Percentiles rank a stretch among this genome's conserved stretches.
Evolutionary conservation across 1,140 invertebrate genomes (phyloP).

Genomic region (Sinella curviseta): DNA sequence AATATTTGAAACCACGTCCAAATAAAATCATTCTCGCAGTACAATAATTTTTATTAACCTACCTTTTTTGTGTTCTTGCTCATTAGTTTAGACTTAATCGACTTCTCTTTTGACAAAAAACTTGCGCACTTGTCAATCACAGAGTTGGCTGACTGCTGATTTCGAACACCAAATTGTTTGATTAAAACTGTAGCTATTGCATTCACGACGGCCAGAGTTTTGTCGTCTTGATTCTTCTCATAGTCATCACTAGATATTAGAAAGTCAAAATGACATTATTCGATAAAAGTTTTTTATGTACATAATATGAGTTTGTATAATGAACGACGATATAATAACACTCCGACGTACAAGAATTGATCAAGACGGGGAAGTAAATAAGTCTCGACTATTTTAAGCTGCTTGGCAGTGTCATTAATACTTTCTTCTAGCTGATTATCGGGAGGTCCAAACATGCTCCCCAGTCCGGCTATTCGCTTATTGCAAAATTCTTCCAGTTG

Average conservation of each 20-base stretch:
- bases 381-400: slow-evolving; percentile 73
- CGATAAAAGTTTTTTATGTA: neutral
- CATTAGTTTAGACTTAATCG: slow-evolving; percentile 68
- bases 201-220: slow-evolving; percentile 70
- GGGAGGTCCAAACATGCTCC: slow-evolving; percentile 83
- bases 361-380: slow-evolving; percentile 73
- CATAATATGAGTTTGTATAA: neutral
- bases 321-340: slow-evolving; percentile 15
- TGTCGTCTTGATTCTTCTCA: slow-evolving; percentile 70
- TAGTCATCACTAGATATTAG: slow-evolving; percentile 65
- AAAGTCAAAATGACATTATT: slow-evolving; percentile 29
- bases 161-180: slow-evolving; percentile 69
- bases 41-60: neutral
- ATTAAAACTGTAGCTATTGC: slow-evolving; percentile 76
- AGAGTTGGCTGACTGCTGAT: slow-evolving; percentile 55
- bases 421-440: slow-evolving; percentile 77
- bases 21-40: too few relatives aligned
- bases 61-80: slow-evolving; percentile 28
- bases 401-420: slow-evolving; percentile 76
- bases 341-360: slow-evolving; percentile 64
- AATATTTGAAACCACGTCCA: too few relatives aligned
- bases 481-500: slow-evolving; percentile 86
- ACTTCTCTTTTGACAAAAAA: slow-evolving; percentile 82
- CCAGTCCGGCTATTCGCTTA: slow-evolving; percentile 85
- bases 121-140: slow-evolving; percentile 70